phyloP scores from a whole-genome alignment of 1,140 invertebrate genomes.

The Calosoma granatense region DNA sequence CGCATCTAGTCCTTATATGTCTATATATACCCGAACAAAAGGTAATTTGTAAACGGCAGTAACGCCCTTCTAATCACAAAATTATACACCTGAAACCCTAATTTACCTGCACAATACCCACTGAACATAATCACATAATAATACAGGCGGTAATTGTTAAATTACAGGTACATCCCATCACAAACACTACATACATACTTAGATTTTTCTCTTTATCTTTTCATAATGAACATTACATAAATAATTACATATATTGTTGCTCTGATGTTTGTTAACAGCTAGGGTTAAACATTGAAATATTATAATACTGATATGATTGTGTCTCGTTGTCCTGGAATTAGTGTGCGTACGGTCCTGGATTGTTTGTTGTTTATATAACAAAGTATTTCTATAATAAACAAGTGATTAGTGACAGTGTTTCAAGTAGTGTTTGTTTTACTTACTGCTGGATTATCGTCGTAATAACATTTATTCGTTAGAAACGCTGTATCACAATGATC shows the following conservation, averaged over 20 bases:
- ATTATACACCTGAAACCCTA: too few species aligned
- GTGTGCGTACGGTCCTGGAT: not conserved
- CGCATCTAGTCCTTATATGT: not conserved
- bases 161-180: too few species aligned
- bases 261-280: not conserved
- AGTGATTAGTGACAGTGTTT: not conserved
- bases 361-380: not conserved
- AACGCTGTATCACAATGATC: not conserved
- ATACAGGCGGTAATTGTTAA: not conserved
- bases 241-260: not conserved
- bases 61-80: too few species aligned
- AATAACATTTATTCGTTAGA: not conserved
- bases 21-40: not conserved
- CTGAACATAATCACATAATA: not conserved
- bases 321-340: not conserved
- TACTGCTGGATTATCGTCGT: slow-evolving; percentile 1
- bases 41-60: not conserved
- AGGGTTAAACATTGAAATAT: not conserved
- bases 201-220: too few species aligned
- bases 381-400: slow-evolving; percentile 2
- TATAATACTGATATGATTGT: not conserved
- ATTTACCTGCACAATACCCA: not conserved
- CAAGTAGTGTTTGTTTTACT: not conserved
- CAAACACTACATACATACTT: not conserved
- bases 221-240: too few species aligned